Evolutionary conservation across 2,797 vertebrate genomes (phyloP), one percentile per base, ranked within the genome.

Genomic region (Avahi laniger): DNA sequence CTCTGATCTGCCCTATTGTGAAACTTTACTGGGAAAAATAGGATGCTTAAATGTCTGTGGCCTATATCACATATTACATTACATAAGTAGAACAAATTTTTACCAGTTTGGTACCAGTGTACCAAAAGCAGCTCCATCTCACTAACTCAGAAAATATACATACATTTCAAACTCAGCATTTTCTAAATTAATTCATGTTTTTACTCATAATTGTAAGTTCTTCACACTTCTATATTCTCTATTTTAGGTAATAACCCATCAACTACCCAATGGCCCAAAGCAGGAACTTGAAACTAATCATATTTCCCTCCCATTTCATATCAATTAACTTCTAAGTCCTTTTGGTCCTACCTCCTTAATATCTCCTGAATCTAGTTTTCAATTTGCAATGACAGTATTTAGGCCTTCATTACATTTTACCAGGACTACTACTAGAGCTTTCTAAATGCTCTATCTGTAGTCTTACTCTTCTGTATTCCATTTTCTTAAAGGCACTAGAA

Each of bases 101-200:
- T 90, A 90, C 38, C 70, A 95, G 82, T 18, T 52, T 52, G 50
- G 17, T 52, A 52, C 50, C 50, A 85, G 50, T 54, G 6, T 57
- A 94, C 14, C 20, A 91, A 76, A 72, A 73, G 14, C 48, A 33
- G 48, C 43, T 88, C 48, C 65, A 73, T 48, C 46, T 95, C 52
- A 83, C 3, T 35, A 85, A 73, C 43, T 93, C 13, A 87, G 52
- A 95, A 84, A 91, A 82, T 22, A n/a, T 83, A 82, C 8, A 93
- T 35, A 67, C 1, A 87, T 52, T 89, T 91, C 67, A 96, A 93
- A 72, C 7, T 95, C 9, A 89, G 43, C 18, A 80, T 91, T 93
- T 85, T 72, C 61, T 94, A 94, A 85, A 72, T 84, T 61, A 86
- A 86, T 67, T 90, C 15, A 54, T 83, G 79, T 50, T 91, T 96